These are phyloP conservation scores for Vulpes vulpes DNA, from an alignment of 2,113 vertebrate genomes.

Conservation along the genomic window DNA sequence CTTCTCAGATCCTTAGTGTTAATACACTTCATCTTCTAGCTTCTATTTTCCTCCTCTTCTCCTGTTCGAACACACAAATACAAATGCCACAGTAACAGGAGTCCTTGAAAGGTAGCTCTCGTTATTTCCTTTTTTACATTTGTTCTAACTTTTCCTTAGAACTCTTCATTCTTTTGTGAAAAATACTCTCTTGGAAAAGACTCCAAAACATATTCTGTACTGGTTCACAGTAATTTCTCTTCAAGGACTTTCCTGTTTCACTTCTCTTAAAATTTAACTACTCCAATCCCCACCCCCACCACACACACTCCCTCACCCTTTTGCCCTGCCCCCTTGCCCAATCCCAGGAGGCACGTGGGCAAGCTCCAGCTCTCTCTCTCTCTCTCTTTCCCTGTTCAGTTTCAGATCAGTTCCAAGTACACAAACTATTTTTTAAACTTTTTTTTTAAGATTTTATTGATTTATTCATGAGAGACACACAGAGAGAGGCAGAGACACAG, in stretches of 20 bases:
- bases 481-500: too few species aligned
- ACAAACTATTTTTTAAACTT: not conserved
- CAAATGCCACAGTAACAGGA: not conserved
- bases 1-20: not conserved
- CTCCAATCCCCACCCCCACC: not conserved
- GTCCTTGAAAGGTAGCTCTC: not conserved
- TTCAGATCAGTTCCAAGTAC: constrained; percentile 35
- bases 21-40: not conserved
- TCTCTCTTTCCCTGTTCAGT: not conserved
- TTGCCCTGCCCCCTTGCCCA: not conserved
- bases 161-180: not conserved
- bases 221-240: not conserved
- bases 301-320: not conserved
- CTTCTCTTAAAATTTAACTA: constrained; percentile 34
- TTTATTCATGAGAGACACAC: too few species aligned
- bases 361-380: not conserved
- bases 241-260: constrained; percentile 53
- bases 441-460: too few species aligned
- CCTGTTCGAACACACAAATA: not conserved
- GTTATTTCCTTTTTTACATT: constrained; percentile 29
- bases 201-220: constrained; percentile 2
- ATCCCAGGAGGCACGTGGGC: not conserved
- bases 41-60: not conserved
- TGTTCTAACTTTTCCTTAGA: constrained; percentile 43
- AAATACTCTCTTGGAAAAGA: not conserved